Evolutionary conservation across 2,888 invertebrate species (phyloP).

Genomic region (Camptogramma bilineatum): DNA sequence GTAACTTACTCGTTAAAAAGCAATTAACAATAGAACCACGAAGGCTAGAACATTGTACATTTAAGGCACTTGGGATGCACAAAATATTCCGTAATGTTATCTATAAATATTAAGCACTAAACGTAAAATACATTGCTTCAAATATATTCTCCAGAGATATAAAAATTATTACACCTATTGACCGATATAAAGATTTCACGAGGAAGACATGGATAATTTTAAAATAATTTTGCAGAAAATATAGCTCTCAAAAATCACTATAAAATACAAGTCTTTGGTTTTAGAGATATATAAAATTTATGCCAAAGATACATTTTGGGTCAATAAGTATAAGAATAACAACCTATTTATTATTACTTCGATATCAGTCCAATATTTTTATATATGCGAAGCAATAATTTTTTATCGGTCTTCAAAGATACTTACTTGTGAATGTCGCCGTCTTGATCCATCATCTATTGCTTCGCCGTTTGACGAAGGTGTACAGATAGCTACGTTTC

Average conservation of each 20-base stretch:
- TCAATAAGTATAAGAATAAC: conserved; percentile 73
- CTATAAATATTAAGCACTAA: conserved; percentile 81
- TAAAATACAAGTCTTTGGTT: conserved; percentile 78
- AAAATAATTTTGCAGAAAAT: conserved; percentile 54
- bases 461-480: conserved; percentile 30
- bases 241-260: conserved; percentile 63
- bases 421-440: conserved; percentile 65
- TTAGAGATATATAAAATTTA: conserved; percentile 64
- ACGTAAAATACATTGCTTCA: conserved; percentile 71
- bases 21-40: conserved; percentile 81
- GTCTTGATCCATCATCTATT: conserved; percentile 52
- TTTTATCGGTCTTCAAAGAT: conserved; percentile 57
- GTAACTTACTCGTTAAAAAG: conserved; percentile 72
- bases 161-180: conserved; percentile 69
- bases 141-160: conserved; percentile 61
- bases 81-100: conserved; percentile 62
- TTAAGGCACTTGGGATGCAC: conserved; percentile 83
- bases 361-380: conserved; percentile 68
- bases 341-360: conserved; percentile 62
- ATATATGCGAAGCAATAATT: conserved; percentile 47
- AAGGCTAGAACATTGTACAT: conserved; percentile 79
- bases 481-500: conserved; percentile 4
- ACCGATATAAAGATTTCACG: conserved; percentile 53
- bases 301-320: conserved; percentile 63
- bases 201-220: conserved; percentile 71